A percentile compares a stretch with the other conserved stretches of the same genome.
Evolutionary conservation across 2,113 vertebrate species (phyloP).

Genomic region (Pangasianodon gigas): DNA sequence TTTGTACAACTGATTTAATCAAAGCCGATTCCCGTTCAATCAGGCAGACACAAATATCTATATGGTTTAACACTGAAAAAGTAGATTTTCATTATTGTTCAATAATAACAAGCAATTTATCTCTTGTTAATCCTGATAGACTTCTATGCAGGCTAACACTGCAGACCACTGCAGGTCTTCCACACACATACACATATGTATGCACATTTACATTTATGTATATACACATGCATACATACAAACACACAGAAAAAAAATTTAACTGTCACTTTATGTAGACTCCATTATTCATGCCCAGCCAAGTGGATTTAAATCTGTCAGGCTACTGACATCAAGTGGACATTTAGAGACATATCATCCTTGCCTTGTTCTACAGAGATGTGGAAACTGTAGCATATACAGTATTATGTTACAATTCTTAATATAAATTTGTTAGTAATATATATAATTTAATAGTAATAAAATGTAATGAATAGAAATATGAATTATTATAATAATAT

Average conservation of each 20-base stretch:
- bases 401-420: background rate
- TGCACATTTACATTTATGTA: background rate
- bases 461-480: background rate
- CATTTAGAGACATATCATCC: background rate
- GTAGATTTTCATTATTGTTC: background rate
- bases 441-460: background rate
- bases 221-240: background rate
- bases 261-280: background rate
- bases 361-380: background rate
- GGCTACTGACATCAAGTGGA: slow-evolving; percentile 43
- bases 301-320: background rate
- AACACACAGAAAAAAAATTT: background rate
- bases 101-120: background rate
- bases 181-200: background rate
- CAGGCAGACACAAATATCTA: background rate
- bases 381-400: background rate
- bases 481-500: background rate
- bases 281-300: background rate
- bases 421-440: background rate
- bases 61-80: background rate
- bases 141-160: background rate
- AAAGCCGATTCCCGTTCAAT: background rate
- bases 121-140: background rate
- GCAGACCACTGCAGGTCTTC: background rate
- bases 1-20: background rate